Conservation (phyloP, 2,113 vertebrate species). For the Pituophis catenifer region DNA sequence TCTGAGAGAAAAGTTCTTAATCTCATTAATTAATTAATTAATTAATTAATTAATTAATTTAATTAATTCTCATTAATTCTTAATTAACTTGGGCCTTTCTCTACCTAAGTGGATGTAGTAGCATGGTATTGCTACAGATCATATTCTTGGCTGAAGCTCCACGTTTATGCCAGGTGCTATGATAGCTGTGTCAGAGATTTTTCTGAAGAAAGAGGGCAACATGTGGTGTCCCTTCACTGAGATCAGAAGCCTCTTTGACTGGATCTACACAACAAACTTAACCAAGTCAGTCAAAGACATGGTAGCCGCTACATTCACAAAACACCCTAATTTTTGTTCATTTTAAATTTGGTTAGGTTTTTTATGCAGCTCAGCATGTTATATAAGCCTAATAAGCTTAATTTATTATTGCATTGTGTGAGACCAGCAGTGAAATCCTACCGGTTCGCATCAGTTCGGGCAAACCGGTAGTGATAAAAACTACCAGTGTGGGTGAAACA, state of each 20-base stretch:
- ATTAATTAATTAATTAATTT: no score
- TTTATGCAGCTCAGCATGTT: neutral
- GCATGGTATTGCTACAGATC: neutral
- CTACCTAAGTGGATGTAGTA: neutral
- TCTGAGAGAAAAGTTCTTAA: neutral
- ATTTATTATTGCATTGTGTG: neutral
- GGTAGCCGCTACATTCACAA: neutral
- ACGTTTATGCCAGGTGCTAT: neutral
- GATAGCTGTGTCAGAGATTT: neutral
- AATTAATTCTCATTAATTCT: neutral
- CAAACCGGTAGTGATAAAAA: no score
- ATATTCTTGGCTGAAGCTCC: neutral
- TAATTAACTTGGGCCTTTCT: neutral
- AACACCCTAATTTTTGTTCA: neutral
- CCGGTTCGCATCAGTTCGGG: no score
- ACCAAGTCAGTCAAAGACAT: neutral
- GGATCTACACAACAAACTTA: neutral
- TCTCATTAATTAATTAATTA: neutral
- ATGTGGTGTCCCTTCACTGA: neutral
- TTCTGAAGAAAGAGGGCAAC: neutral
- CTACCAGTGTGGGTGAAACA: no score
- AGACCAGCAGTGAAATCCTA: neutral
- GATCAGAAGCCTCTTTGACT: neutral
- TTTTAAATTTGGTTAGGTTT: neutral
- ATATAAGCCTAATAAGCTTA: neutral